These are phyloP conservation scores for Lepeophtheirus nordmannii DNA, from an alignment of 2,888 invertebrate genomes.

Conservation along the genomic window DNA sequence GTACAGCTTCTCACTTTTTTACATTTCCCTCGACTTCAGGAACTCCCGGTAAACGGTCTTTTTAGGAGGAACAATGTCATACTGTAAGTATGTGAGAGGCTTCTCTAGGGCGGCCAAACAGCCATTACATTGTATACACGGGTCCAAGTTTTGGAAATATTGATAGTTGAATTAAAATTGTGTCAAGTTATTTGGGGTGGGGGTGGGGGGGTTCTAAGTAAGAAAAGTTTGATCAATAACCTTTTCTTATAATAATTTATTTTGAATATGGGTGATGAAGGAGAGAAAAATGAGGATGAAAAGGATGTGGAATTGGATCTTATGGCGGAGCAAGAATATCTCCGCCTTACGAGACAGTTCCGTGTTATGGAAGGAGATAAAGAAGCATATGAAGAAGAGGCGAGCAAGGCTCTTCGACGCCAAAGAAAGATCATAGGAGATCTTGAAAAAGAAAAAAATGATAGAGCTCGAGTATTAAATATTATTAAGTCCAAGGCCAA, in stretches of 20 bases:
- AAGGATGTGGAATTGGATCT: constrained; percentile 50
- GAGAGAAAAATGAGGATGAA: constrained; percentile 39
- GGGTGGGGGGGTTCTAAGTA: too few species aligned
- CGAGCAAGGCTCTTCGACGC: constrained; percentile 15
- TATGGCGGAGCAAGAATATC: constrained; percentile 59
- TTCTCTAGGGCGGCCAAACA: too few species aligned
- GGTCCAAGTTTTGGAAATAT: too few species aligned
- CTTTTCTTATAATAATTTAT: neutral
- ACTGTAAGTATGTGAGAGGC: too few species aligned
- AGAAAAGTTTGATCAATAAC: neutral
- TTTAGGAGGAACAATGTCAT: too few species aligned
- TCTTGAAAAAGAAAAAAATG: constrained; percentile 32
- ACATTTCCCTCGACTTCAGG: too few species aligned
- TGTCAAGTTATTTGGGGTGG: too few species aligned
- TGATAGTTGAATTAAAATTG: too few species aligned
- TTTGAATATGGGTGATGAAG: constrained; percentile 11
- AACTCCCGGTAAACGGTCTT: too few species aligned
- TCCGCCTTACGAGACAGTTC: constrained; percentile 61
- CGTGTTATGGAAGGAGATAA: constrained; percentile 33
- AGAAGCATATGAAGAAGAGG: constrained; percentile 23
- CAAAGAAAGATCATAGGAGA: constrained; percentile 31
- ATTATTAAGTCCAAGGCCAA: constrained; percentile 32
- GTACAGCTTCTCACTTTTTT: too few species aligned
- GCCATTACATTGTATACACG: too few species aligned
- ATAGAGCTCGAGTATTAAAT: constrained; percentile 34